phyloP scores from a whole-genome alignment of 2,113 vertebrate species.

The Embiotoca jacksoni region DNA sequence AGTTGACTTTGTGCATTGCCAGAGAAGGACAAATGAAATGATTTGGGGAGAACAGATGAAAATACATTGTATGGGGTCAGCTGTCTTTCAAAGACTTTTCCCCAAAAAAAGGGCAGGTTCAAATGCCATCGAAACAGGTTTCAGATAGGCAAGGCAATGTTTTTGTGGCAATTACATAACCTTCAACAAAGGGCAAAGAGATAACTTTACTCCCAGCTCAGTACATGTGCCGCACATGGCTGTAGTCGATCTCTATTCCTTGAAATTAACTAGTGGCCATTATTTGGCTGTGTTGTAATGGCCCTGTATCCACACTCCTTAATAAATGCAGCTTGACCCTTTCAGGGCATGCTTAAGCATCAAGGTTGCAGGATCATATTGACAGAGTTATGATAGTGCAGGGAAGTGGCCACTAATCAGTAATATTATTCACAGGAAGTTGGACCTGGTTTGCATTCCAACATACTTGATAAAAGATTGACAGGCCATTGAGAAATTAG shows the following conservation, averaged over 20 bases:
- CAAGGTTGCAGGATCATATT: constrained; percentile 35
- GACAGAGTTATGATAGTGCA: constrained; percentile 7
- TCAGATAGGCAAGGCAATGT: constrained; percentile 28
- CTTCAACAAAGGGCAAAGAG: constrained; percentile 51
- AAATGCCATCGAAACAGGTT: constrained; percentile 43
- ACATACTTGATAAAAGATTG: constrained; percentile 57
- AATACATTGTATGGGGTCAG: constrained; percentile 61
- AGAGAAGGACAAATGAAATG: constrained; percentile 44
- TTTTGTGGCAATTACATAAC: constrained; percentile 36
- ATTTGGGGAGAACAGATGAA: constrained; percentile 38
- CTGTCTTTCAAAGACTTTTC: constrained; percentile 43
- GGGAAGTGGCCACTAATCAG: constrained; percentile 61
- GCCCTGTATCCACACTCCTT: background rate
- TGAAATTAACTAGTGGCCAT: constrained; percentile 4
- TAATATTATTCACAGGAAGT: constrained; percentile 53
- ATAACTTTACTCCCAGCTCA: constrained; percentile 19
- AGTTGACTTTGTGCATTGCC: constrained; percentile 19
- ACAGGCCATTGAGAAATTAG: constrained; percentile 68
- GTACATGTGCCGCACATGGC: background rate
- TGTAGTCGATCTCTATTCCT: constrained; percentile 14
- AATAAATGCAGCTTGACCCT: constrained; percentile 38
- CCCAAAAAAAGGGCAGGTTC: constrained; percentile 12
- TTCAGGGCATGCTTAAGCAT: constrained; percentile 29
- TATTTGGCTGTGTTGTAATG: constrained; percentile 34
- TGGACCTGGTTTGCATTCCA: constrained; percentile 53